These are phyloP conservation scores for Villa cingulata DNA, from an alignment of 2,888 invertebrate species.

Conservation along the genomic window DNA sequence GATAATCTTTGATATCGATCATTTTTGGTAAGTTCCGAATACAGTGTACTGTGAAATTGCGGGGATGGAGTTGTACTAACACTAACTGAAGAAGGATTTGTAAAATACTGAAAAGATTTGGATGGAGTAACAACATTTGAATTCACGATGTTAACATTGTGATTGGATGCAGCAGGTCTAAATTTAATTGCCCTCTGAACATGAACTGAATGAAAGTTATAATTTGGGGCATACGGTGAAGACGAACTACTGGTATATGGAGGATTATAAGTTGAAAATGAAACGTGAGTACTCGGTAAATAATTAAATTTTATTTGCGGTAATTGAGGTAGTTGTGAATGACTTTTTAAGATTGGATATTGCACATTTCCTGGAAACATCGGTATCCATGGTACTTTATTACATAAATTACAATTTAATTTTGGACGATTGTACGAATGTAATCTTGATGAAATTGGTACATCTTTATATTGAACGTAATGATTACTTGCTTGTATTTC, in stretches of 20 bases:
- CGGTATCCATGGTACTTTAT: conserved; percentile 70
- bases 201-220: conserved; percentile 8
- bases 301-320: conserved; percentile 8
- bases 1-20: background rate
- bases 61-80: too few relatives aligned
- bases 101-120: too few relatives aligned
- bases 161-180: background rate
- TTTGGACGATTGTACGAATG: conserved; percentile 29
- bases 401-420: conserved; percentile 61
- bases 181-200: conserved; percentile 15
- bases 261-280: conserved; percentile 18
- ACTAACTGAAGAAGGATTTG: too few relatives aligned
- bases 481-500: conserved; percentile 17
- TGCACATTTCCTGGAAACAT: conserved; percentile 35
- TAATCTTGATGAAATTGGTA: conserved; percentile 1
- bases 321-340: conserved; percentile 2
- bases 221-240: conserved; percentile 20
- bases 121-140: too few relatives aligned
- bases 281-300: background rate
- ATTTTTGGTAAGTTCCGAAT: too few relatives aligned
- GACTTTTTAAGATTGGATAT: conserved; percentile 16
- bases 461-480: conserved; percentile 14
- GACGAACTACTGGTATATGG: conserved; percentile 31
- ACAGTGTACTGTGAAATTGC: too few relatives aligned
- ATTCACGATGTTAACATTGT: too few relatives aligned